Conservation (phyloP, 1,140 invertebrate species). For the Saxidomus purpurata region DNA sequence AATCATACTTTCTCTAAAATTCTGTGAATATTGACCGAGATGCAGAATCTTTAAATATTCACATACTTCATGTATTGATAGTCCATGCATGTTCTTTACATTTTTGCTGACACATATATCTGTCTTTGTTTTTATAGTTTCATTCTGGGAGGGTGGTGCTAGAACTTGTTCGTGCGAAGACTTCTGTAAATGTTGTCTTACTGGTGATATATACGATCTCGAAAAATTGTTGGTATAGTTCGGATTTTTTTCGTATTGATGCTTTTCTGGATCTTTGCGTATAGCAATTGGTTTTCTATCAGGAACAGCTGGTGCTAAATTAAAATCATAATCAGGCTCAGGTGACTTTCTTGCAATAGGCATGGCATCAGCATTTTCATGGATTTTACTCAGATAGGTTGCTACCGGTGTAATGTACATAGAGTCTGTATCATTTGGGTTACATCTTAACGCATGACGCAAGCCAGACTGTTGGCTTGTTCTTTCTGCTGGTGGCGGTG, state of each 20-base stretch:
- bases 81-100: neutral
- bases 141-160: too few relatives aligned
- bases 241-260: neutral
- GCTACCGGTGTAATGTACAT: neutral
- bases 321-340: neutral
- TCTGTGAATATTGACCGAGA: slow-evolving; percentile 11
- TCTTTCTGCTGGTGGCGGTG: too few relatives aligned
- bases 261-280: neutral
- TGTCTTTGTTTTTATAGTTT: too few relatives aligned
- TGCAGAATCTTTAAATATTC: slow-evolving; percentile 28
- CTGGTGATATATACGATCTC: neutral
- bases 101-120: neutral
- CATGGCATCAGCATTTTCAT: neutral
- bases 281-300: neutral
- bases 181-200: neutral
- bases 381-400: neutral
- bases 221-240: neutral
- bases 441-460: too few relatives aligned
- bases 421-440: too few relatives aligned
- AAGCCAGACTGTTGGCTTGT: too few relatives aligned
- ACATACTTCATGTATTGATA: slow-evolving; percentile 26
- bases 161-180: too few relatives aligned
- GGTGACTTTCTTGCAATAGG: neutral
- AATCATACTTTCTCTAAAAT: slow-evolving; percentile 44
- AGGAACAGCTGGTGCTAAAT: neutral